phyloP scores from a whole-genome alignment of 2,888 invertebrate species.

The Trichogramma evanescens region DNA sequence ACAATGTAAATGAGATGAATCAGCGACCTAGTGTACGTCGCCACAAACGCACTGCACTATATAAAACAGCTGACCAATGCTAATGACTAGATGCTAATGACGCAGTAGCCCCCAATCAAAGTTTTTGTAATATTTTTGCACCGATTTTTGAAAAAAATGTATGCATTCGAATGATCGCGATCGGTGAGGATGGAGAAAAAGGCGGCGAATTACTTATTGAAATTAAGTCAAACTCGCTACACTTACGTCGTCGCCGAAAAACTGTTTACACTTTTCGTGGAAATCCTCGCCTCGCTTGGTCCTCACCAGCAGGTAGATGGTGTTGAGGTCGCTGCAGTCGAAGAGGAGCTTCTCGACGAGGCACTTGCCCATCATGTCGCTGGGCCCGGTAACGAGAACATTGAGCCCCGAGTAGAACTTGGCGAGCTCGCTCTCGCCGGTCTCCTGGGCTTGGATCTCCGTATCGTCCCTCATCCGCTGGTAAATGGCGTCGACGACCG shows the following conservation, averaged over 20 bases:
- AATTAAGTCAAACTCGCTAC: background rate
- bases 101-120: too few relatives aligned
- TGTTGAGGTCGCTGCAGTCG: constrained; percentile 23
- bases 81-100: too few relatives aligned
- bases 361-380: constrained; percentile 26
- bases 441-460: constrained; percentile 2
- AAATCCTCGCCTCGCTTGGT: constrained; percentile 18
- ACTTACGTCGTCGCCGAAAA: constrained; percentile 24
- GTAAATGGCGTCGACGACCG: constrained; percentile 11
- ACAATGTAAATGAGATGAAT: too few relatives aligned
- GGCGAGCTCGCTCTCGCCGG: constrained; percentile 24
- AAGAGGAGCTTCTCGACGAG: constrained; percentile 27
- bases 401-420: constrained; percentile 22
- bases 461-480: constrained; percentile 12
- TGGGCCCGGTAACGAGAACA: constrained; percentile 26
- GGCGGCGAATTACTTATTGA: background rate
- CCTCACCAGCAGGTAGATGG: constrained; percentile 23
- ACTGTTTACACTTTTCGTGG: constrained; percentile 20
- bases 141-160: too few relatives aligned
- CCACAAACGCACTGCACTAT: too few relatives aligned
- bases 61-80: too few relatives aligned
- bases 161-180: background rate
- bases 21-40: too few relatives aligned
- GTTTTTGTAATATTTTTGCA: too few relatives aligned
- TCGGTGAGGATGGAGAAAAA: background rate